Base-by-base conservation (phyloP, 2,888 invertebrate species). In the Sclerodermus sp. region DNA sequence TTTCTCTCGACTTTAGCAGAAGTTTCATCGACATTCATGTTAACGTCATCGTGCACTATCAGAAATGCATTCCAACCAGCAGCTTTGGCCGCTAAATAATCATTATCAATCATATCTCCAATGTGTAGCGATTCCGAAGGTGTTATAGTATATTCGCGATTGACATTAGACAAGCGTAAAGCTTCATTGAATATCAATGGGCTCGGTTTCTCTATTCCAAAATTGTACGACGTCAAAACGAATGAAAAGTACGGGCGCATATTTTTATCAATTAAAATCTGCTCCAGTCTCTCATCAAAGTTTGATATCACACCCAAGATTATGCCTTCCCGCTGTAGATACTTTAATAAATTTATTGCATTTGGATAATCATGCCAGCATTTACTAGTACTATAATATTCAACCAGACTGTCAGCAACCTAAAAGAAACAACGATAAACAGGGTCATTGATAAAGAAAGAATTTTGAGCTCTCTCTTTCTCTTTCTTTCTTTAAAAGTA, bases 271-370 rank as follows among this genome's bases (percentile, higher is more conserved):
- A 79, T 64, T 45, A 96, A 80, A 55, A 94, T 83, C 4, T 81
- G 79, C 52, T 85, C 81, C 1, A 96, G 79, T 29, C 94, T 82
- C 29, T 91, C 89, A 80, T 96, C 96, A 79, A 89, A 93, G 79
- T 96, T 96, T 5, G 95, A 93, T 60, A 96, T 86, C 0, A 93
- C 84, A 2, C 93, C 95, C 38, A 93, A 62, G 10, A 66, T 37
- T n/a, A 76, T 37, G 17, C 78, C 76, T 46, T 76, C 79, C 10
- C 74, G 71, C 53, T 77, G 79, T 6, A 93, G 75, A 53, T 82
- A 81, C 17, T 84, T 78, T 1, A 93, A 79, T n/a, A 92, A 77
- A 48, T 85, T 84, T 9, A 82, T 70, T 16, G 85, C 82, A 13
- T 90, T 90, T 40, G 86, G 82, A 59, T 84, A 83, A 29, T 84